Evolutionary conservation across 1,140 invertebrate species (phyloP).

Genomic region (Physella acuta): DNA sequence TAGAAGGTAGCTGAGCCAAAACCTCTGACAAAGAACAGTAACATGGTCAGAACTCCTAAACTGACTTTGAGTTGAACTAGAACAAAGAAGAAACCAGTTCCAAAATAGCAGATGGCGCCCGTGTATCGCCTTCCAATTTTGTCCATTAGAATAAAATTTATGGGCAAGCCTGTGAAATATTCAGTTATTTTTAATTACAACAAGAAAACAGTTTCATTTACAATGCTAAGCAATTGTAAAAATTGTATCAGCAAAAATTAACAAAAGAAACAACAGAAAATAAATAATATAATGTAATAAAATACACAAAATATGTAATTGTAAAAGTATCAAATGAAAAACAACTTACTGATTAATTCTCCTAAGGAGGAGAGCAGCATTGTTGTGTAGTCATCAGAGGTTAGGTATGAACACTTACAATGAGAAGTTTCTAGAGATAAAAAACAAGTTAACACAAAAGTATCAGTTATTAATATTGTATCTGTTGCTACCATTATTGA

Average conservation of each 20-base stretch:
- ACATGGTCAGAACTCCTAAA: conserved; percentile 58
- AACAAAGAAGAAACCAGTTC: conserved; percentile 79
- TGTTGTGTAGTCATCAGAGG: conserved; percentile 46
- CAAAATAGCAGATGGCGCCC: conserved; percentile 86
- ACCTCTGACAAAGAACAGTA: conserved; percentile 70
- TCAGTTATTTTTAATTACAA: not conserved
- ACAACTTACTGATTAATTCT: conserved; percentile 53
- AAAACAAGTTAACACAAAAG: too few relatives aligned
- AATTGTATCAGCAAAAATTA: too few relatives aligned
- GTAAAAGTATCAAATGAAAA: too few relatives aligned
- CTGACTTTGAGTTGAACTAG: conserved; percentile 75
- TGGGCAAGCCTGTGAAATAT: conserved; percentile 67
- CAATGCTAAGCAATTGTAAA: too few relatives aligned
- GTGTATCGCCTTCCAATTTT: conserved; percentile 85
- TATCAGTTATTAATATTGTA: too few relatives aligned
- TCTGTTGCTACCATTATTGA: too few relatives aligned
- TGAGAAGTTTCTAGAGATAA: conserved; percentile 1
- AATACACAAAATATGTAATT: too few relatives aligned
- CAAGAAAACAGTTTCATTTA: not conserved
- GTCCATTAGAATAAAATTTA: conserved; percentile 81
- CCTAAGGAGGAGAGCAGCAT: conserved; percentile 52
- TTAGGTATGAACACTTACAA: conserved; percentile 49
- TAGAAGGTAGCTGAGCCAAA: conserved; percentile 92
- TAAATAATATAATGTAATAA: too few relatives aligned
- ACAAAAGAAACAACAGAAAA: too few relatives aligned